phyloP scores from a whole-genome alignment of 2,797 vertebrate genomes.

The Myotis pilosus region DNA sequence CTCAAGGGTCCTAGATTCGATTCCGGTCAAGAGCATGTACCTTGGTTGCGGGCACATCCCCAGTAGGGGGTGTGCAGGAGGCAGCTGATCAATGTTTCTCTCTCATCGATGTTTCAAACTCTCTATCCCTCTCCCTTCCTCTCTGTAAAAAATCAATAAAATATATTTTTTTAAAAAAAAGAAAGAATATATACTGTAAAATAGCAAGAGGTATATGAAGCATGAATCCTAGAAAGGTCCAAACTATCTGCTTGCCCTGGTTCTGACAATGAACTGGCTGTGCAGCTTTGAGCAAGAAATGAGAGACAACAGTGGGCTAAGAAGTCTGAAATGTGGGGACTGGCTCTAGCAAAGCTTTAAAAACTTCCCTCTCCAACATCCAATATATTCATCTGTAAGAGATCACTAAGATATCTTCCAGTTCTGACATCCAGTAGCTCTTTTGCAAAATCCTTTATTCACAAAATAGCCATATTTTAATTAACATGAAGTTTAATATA shows the following conservation, averaged over 20 bases:
- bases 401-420: not conserved
- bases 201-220: not conserved
- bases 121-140: no score
- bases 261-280: not conserved
- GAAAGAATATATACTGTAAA: not conserved
- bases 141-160: no score
- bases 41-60: no score
- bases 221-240: not conserved
- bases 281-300: not conserved
- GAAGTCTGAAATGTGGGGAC: not conserved
- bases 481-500: not conserved
- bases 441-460: not conserved
- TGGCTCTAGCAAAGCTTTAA: not conserved
- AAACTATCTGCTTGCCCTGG: not conserved
- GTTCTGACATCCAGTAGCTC: not conserved
- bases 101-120: no score
- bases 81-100: no score
- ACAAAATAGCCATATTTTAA: slow-evolving; percentile 25
- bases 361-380: not conserved
- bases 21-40: no score
- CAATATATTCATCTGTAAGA: not conserved
- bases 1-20: no score
- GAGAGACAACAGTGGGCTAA: not conserved
- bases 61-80: no score
- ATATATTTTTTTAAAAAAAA: not conserved